Percentiles rank a stretch among this genome's conserved stretches.
Conservation (phyloP, 2,797 vertebrate genomes). For the Phalanger gymnotis region DNA sequence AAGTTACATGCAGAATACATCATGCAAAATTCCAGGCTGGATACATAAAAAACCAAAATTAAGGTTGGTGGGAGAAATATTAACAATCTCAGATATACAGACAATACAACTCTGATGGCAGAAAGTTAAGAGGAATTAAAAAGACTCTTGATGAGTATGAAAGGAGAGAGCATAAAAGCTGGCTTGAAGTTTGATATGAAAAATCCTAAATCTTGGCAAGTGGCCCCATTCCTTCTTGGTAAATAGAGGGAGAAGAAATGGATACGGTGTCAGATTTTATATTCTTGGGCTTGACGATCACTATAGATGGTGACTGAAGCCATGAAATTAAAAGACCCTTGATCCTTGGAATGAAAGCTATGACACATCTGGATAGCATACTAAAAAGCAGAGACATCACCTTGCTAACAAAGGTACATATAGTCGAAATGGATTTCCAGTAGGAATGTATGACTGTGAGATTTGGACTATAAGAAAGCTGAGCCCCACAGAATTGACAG, state of each 20-base stretch:
- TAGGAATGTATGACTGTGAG: neutral
- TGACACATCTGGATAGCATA: neutral
- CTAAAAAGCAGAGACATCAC: neutral
- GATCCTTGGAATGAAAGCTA: neutral
- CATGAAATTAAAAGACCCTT: neutral
- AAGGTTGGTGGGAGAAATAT: neutral
- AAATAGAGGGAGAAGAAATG: neutral
- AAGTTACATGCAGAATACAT: neutral
- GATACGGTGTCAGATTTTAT: neutral
- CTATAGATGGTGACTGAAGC: neutral
- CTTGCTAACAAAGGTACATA: neutral
- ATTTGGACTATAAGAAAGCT: neutral
- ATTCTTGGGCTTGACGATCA: neutral
- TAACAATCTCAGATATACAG: no score
- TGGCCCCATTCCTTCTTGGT: neutral
- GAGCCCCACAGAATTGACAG: neutral
- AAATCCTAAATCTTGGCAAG: neutral
- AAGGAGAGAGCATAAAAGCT: neutral
- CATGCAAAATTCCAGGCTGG: neutral
- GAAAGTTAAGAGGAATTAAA: neutral
- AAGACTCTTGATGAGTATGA: neutral
- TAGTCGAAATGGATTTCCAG: neutral
- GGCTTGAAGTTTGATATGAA: neutral
- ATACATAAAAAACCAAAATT: neutral
- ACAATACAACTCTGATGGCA: neutral